Evolutionary conservation across 2,888 invertebrate genomes (phyloP).

Genomic region (Oxytorus armatus): DNA sequence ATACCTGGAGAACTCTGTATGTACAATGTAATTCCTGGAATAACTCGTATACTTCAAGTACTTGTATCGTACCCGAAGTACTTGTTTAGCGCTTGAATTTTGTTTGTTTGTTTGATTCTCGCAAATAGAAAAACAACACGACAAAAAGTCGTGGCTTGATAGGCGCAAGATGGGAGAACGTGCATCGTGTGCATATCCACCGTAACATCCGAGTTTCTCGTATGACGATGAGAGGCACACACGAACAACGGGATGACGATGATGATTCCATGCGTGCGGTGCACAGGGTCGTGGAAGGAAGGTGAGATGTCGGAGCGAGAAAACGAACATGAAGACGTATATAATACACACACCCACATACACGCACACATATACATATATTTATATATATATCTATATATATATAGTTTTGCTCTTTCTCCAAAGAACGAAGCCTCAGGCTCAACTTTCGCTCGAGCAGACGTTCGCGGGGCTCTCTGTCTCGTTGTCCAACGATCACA

Average conservation of each 20-base stretch:
- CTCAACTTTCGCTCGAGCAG: constrained; percentile 79
- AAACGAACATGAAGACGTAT: constrained; percentile 12
- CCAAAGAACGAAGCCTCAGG: constrained; percentile 57
- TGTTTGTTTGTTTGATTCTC: neutral
- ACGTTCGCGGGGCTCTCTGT: constrained; percentile 66
- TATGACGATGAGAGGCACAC: constrained; percentile 71
- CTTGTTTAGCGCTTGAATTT: neutral
- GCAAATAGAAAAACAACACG: too few relatives aligned
- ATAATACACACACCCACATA: neutral
- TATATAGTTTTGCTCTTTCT: constrained; percentile 43
- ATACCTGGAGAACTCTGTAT: too few relatives aligned
- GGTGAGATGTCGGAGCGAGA: constrained; percentile 64
- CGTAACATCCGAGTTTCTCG: constrained; percentile 76
- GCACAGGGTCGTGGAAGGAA: constrained; percentile 72
- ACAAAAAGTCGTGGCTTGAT: too few relatives aligned
- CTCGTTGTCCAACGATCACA: constrained; percentile 50
- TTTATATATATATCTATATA: neutral
- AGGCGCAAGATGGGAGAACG: too few relatives aligned
- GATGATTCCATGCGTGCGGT: constrained; percentile 43
- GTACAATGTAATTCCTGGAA: too few relatives aligned
- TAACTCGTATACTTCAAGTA: neutral
- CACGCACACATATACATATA: neutral
- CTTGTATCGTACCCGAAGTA: neutral
- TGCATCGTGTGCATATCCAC: neutral
- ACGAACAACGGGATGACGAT: constrained; percentile 16